Evolutionary conservation across 2,113 vertebrate genomes (phyloP), one percentile per base, ranked within the genome.

Genomic region (Planiliza haematocheilus): DNA sequence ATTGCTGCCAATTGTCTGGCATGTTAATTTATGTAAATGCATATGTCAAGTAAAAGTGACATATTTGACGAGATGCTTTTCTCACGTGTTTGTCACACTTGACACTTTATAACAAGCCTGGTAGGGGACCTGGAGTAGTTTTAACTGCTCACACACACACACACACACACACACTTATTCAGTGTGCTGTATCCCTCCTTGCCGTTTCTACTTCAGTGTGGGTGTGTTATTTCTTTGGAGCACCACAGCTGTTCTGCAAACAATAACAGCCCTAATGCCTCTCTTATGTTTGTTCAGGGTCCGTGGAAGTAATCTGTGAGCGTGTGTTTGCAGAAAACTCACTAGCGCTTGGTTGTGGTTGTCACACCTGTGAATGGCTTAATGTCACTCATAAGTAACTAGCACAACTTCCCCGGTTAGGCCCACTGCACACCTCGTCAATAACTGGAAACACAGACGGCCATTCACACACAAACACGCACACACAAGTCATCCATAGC

Each of bases 311-410:
- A 81, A 79, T 80, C 51, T 86, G 59, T 48, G 70, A 37, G 74
- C 59, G 38, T 14, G 63, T 55, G 51, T 36, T 49, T 55, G 43
- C 10, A 21, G 57, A 74, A 43, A 64, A 16, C 43, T 65, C 36
- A 45, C 24, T 17, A 62, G 81, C 53, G 42, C 50, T 41, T 2
- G 36, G 37, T 55, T 87, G 61, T 81, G 68, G 58, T 51, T 51
- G 49, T 87, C 75, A 88, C 88, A 88, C 90, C 84, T 91, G 81
- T 89, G 88, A 92, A 92, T 91, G 77, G 70, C 64, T 74, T 84
- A 41, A 71, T 82, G 34, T 88, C 81, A 84, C 63, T 64, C 52
- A 49, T 55, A 75, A 79, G 64, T 82, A 79, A 77, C 10, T 6
- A 82, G 78, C 87, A 81, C 74, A 77, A 60, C 78, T 34, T 70